phyloP scores from a whole-genome alignment of 53 echinoderm and acorn worm genomes.

The Echinometra lucunter region DNA sequence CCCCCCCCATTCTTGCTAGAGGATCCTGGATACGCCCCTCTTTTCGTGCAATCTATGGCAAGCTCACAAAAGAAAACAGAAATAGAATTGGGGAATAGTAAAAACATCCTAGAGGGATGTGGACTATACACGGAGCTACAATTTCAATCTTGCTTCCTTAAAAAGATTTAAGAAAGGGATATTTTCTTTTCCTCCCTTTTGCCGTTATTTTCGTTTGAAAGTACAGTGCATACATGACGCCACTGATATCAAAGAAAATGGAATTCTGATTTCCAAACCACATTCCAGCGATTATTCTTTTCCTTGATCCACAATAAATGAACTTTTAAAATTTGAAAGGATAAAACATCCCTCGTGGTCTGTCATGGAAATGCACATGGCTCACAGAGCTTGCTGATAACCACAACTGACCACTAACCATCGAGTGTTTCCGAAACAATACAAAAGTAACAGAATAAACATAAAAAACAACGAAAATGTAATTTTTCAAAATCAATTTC shows the following conservation, averaged over 20 bases:
- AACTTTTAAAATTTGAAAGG: not conserved
- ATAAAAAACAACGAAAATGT: too few species aligned
- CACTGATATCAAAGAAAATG: conserved; percentile 1
- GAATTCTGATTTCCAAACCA: not conserved
- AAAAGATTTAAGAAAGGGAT: conserved; percentile 28
- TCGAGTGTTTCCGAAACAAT: too few species aligned
- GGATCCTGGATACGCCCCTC: not conserved
- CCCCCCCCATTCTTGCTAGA: not conserved
- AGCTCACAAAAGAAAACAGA: not conserved
- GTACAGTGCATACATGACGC: conserved; percentile 5
- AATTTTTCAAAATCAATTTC: too few species aligned
- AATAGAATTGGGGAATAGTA: not conserved
- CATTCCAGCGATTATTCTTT: not conserved
- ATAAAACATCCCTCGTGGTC: not conserved
- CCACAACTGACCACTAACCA: too few species aligned
- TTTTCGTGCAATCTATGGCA: not conserved
- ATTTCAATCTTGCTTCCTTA: conserved; percentile 32
- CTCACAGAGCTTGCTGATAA: not conserved
- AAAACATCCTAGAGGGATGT: conserved; percentile 10
- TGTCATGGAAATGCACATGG: not conserved
- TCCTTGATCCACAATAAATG: not conserved
- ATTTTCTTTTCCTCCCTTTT: conserved; percentile 35
- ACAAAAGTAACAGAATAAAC: too few species aligned
- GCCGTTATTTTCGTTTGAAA: conserved; percentile 18
- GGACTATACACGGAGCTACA: not conserved